phyloP scores from a whole-genome alignment of 2,113 vertebrate species.

The Chauna torquata region DNA sequence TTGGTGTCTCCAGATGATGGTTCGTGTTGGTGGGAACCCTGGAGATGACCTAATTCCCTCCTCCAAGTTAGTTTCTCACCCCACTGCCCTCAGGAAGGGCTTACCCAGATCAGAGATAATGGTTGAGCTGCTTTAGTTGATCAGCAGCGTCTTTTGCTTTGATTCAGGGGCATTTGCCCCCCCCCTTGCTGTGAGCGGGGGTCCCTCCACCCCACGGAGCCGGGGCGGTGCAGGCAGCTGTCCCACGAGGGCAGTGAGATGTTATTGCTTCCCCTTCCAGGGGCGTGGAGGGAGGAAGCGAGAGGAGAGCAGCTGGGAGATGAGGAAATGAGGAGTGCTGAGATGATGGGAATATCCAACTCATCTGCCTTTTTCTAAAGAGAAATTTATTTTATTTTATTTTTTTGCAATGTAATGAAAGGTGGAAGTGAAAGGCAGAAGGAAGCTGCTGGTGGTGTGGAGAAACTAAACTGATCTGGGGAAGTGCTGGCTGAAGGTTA shows the following conservation, averaged over 20 bases:
- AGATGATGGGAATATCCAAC: slow-evolving; percentile 14
- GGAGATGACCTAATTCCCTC: background rate
- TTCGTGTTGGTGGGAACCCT: background rate
- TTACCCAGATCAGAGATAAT: background rate
- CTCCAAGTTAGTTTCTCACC: background rate
- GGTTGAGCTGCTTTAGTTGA: background rate
- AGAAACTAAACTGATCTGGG: background rate
- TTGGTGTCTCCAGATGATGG: background rate
- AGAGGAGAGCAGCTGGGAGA: slow-evolving; percentile 17
- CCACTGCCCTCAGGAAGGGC: background rate
- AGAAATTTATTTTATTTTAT: background rate
- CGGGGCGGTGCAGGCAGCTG: background rate
- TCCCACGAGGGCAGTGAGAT: fast-evolving
- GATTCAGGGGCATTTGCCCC: background rate
- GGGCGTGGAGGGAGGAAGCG: background rate
- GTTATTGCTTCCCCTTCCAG: background rate
- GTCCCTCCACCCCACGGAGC: background rate
- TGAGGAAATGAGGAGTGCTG: slow-evolving; percentile 47
- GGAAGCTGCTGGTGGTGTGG: slow-evolving; percentile 18
- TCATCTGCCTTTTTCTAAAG: background rate
- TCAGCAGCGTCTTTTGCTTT: background rate
- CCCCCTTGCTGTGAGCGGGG: too few species aligned
- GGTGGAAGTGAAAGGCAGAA: slow-evolving; percentile 55
- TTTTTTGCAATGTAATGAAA: background rate
- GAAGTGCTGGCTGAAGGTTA: slow-evolving; percentile 5